Evolutionary conservation across 1,140 invertebrate species (phyloP).

Genomic region (Drosophila guanche): DNA sequence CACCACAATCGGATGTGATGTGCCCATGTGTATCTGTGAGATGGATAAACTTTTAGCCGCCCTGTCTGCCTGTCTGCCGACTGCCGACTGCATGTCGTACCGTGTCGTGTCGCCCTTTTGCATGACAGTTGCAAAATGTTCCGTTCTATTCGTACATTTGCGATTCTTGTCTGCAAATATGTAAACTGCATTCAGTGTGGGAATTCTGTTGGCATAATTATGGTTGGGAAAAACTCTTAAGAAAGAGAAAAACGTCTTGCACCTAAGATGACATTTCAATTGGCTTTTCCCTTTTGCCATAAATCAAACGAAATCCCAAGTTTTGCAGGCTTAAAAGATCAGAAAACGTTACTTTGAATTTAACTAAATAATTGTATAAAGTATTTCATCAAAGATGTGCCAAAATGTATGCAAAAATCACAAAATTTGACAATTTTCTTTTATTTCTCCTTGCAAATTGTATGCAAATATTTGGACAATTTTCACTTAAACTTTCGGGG

Average conservation of each 20-base stretch:
- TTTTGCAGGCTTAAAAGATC: neutral
- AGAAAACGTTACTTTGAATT: conserved; percentile 6
- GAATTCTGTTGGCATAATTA: conserved; percentile 35
- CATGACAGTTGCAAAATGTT: conserved; percentile 46
- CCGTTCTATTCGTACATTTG: conserved; percentile 29
- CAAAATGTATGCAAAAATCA: conserved; percentile 6
- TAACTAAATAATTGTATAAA: conserved; percentile 25
- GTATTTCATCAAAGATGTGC: conserved; percentile 12
- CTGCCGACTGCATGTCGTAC: conserved; percentile 21
- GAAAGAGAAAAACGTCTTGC: conserved; percentile 31
- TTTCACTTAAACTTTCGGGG: conserved; percentile 38
- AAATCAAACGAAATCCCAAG: neutral
- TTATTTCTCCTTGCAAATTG: conserved; percentile 37
- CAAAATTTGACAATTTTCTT: conserved; percentile 2
- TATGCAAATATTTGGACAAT: conserved; percentile 54
- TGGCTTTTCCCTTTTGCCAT: too few species aligned
- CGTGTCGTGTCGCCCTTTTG: conserved; percentile 17
- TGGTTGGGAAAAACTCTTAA: conserved; percentile 12
- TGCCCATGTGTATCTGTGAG: conserved; percentile 34
- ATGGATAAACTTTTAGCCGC: conserved; percentile 33
- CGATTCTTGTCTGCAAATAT: conserved; percentile 25
- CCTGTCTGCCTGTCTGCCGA: neutral
- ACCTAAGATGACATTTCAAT: conserved; percentile 1
- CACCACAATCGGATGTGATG: conserved; percentile 39
- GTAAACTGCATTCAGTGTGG: conserved; percentile 18